Percentiles rank a stretch among this genome's conserved stretches.
phyloP scores from a whole-genome alignment of 2,888 invertebrate genomes.

The Catocala sponsa region DNA sequence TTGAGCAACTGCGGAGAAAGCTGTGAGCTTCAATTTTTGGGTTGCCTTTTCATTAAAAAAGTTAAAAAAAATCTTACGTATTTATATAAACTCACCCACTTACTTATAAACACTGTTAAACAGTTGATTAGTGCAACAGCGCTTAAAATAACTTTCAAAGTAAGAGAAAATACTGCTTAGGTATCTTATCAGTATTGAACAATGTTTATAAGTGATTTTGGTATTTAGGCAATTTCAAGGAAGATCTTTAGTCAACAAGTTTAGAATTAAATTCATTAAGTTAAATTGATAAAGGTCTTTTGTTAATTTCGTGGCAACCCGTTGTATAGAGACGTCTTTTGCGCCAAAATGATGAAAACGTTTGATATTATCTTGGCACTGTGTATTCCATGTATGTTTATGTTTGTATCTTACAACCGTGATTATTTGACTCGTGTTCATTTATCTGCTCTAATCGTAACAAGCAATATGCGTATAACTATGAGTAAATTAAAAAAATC shows the following conservation, averaged over 20 bases:
- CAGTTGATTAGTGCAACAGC: background rate
- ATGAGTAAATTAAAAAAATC: slow-evolving; percentile 6
- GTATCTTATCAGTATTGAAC: background rate
- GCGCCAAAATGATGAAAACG: slow-evolving; percentile 61
- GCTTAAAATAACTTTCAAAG: too few relatives aligned
- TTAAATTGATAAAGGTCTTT: slow-evolving; percentile 18
- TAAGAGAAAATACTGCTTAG: too few relatives aligned
- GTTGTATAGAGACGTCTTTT: slow-evolving; percentile 61
- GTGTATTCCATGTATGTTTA: slow-evolving; percentile 41
- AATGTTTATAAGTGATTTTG: background rate
- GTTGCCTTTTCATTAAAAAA: slow-evolving; percentile 64
- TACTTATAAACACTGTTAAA: background rate
- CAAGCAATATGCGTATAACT: slow-evolving; percentile 26
- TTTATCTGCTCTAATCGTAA: slow-evolving; percentile 18
- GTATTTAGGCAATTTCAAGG: slow-evolving; percentile 20
- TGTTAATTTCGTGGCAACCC: slow-evolving; percentile 70
- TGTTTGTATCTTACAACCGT: slow-evolving; percentile 8
- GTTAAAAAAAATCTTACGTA: slow-evolving; percentile 6
- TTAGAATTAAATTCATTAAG: slow-evolving; percentile 15
- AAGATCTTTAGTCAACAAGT: slow-evolving; percentile 14
- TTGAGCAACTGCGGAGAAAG: slow-evolving; percentile 86
- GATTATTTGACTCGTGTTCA: slow-evolving; percentile 10
- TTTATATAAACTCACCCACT: background rate
- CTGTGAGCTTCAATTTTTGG: slow-evolving; percentile 80
- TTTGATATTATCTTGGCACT: slow-evolving; percentile 66